Evolutionary conservation across 2,797 vertebrate genomes (phyloP).

Genomic region (Crocodylus rhombifer): DNA sequence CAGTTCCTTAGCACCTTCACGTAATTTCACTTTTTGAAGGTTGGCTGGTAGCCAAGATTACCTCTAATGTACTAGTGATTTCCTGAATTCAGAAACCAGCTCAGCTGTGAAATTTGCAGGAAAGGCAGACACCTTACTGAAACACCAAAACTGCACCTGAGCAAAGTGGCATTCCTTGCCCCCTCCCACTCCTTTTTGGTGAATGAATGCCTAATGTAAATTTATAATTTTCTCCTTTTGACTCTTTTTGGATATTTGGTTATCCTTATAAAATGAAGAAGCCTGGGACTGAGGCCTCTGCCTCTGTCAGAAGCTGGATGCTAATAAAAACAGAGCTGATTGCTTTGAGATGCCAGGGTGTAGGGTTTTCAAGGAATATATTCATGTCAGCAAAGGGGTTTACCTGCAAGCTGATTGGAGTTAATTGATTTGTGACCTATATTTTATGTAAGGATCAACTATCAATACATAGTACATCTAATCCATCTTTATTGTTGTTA

Average conservation of each 20-base stretch:
- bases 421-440: not conserved
- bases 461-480: not conserved
- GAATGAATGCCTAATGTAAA: not conserved
- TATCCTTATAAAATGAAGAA: not conserved
- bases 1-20: conserved; percentile 5
- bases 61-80: not conserved
- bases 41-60: conserved; percentile 18
- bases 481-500: not conserved
- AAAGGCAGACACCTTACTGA: not conserved
- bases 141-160: conserved; percentile 40
- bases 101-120: not conserved
- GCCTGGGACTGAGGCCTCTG: not conserved
- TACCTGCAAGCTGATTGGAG: not conserved
- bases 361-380: not conserved
- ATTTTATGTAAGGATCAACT: not conserved
- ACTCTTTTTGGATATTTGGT: not conserved
- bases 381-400: not conserved
- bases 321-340: not conserved
- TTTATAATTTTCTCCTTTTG: not conserved
- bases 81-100: conserved; percentile 19
- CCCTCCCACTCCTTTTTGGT: not conserved
- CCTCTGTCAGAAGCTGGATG: not conserved
- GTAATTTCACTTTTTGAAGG: not conserved
- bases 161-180: not conserved
- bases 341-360: not conserved